Evolutionary conservation across 1,140 invertebrate genomes (phyloP).

Genomic region (Helicoverpa zea): DNA sequence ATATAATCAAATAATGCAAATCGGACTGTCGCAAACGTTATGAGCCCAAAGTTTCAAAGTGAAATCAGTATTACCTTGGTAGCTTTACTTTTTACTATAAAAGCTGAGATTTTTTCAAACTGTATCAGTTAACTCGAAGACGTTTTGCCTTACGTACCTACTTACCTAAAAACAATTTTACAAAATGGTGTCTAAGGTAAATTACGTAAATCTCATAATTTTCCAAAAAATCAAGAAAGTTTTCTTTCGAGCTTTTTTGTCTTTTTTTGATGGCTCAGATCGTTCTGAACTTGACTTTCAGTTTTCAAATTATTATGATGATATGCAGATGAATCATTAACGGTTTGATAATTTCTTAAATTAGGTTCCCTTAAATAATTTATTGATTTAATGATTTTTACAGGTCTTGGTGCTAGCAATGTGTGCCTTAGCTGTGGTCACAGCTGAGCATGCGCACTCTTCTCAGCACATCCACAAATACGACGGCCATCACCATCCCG

Average conservation of each 20-base stretch:
- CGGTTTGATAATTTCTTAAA: no score
- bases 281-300: not conserved
- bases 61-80: slow-evolving; percentile 44
- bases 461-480: slow-evolving; percentile 55
- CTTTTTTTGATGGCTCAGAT: not conserved
- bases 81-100: slow-evolving; percentile 34
- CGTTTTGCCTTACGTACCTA: not conserved
- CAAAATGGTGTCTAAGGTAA: slow-evolving; percentile 2
- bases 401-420: slow-evolving; percentile 51
- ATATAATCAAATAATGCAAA: not conserved
- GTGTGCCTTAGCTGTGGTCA: slow-evolving; percentile 5
- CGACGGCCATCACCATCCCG: slow-evolving; percentile 56
- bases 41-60: slow-evolving; percentile 5
- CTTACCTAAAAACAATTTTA: not conserved
- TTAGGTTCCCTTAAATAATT: not conserved
- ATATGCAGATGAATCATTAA: no score
- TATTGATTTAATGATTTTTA: not conserved
- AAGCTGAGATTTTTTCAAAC: slow-evolving; percentile 22
- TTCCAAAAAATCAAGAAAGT: not conserved
- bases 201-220: not conserved
- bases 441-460: slow-evolving; percentile 56
- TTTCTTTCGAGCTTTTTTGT: not conserved
- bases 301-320: not conserved
- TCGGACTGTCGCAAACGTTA: slow-evolving; percentile 10
- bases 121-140: slow-evolving; percentile 13